Evolutionary conservation across 2,797 vertebrate genomes (phyloP).

Genomic region (Acanthiza pusilla): DNA sequence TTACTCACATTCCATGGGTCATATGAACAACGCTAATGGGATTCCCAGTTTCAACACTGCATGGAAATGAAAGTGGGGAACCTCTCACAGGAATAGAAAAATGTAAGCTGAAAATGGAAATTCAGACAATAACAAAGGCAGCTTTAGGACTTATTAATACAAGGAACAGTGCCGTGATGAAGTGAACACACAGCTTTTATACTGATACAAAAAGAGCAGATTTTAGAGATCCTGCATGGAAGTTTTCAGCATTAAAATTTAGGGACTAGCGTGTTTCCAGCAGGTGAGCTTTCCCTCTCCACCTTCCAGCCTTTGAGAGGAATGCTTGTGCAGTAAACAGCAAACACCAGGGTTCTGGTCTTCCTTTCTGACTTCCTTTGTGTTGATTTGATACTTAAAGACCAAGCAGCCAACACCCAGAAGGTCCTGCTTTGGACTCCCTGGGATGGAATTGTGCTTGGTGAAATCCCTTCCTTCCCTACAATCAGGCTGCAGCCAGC

Average conservation of each 20-base stretch:
- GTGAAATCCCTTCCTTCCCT: background rate
- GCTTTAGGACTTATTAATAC: background rate
- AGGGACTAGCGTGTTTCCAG: background rate
- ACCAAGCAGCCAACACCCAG: background rate
- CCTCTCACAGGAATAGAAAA: background rate
- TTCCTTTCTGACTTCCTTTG: background rate
- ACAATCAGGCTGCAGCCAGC: background rate
- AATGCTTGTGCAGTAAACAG: rapidly evolving
- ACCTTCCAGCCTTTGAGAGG: background rate
- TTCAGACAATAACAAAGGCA: background rate
- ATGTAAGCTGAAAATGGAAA: background rate
- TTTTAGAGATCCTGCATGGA: background rate
- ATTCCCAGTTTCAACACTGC: conserved; percentile 23
- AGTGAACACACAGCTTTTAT: background rate
- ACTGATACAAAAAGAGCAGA: background rate
- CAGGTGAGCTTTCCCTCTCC: background rate
- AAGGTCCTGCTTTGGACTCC: background rate
- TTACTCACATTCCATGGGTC: background rate
- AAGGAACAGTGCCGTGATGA: background rate
- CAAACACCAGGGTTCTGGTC: background rate
- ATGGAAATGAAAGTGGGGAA: background rate
- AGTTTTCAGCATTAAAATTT: background rate
- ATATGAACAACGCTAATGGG: background rate
- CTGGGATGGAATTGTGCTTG: background rate
- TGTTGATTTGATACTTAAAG: background rate